Conservation (phyloP, 2,888 invertebrate genomes). For the Lordiphosa andalusiaca region DNA sequence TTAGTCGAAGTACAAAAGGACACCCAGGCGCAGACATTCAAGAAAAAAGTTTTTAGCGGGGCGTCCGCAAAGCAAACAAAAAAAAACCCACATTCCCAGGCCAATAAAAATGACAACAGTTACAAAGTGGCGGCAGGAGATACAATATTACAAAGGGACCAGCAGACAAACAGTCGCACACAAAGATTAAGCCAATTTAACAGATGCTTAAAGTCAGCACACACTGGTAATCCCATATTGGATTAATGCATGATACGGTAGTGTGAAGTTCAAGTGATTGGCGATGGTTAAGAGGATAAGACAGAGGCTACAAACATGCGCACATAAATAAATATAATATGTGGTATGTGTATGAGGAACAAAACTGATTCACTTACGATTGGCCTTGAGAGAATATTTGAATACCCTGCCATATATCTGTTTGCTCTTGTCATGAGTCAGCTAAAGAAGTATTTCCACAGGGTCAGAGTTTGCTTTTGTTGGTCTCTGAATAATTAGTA, state of each 20-base stretch:
- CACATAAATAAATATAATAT: constrained; percentile 3
- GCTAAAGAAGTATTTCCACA: too few relatives aligned
- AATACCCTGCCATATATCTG: too few relatives aligned
- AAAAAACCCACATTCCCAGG: constrained; percentile 68
- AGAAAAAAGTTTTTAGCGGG: constrained; percentile 44
- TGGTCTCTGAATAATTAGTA: too few relatives aligned
- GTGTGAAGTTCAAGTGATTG: constrained; percentile 39
- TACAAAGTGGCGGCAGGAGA: constrained; percentile 72
- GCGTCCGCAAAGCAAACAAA: constrained; percentile 49
- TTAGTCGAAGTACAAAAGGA: constrained; percentile 56
- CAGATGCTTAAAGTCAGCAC: constrained; percentile 74
- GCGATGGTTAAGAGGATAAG: constrained; percentile 5
- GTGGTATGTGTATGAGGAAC: neutral
- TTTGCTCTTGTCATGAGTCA: too few relatives aligned
- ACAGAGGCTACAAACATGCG: neutral
- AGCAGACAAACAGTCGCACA: constrained; percentile 22
- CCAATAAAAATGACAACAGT: constrained; percentile 76
- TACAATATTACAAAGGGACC: constrained; percentile 56
- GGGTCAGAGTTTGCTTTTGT: too few relatives aligned
- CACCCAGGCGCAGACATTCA: constrained; percentile 44
- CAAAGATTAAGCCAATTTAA: constrained; percentile 75
- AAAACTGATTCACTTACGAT: constrained; percentile 12
- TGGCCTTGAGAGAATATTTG: too few relatives aligned
- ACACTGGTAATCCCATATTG: constrained; percentile 62
- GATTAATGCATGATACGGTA: constrained; percentile 52